phyloP scores from a whole-genome alignment of 2,797 vertebrate genomes.

The Muscicapa comitata region DNA sequence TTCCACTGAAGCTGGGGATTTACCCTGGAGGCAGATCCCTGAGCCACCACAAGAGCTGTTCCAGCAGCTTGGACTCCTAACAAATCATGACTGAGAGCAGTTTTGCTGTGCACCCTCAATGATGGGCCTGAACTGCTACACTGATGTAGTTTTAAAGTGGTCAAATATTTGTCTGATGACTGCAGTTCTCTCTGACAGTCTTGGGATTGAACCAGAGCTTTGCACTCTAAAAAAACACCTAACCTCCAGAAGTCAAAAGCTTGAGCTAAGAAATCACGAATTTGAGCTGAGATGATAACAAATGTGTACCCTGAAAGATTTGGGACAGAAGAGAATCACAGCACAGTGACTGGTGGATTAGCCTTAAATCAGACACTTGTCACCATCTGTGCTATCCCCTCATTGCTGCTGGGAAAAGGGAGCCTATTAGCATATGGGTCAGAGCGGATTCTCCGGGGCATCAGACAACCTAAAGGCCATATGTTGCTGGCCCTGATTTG shows the following conservation, averaged over 20 bases:
- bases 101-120: neutral
- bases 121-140: neutral
- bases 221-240: neutral
- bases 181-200: neutral
- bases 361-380: neutral
- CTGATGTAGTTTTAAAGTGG: neutral
- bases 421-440: neutral
- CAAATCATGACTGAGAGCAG: neutral
- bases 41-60: neutral
- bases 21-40: neutral
- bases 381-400: slow-evolving; percentile 15
- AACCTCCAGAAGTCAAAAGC: neutral
- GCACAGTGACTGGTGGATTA: neutral
- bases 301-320: neutral
- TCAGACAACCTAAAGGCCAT: neutral
- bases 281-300: neutral
- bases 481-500: neutral
- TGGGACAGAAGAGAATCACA: neutral
- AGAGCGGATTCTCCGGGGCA: slow-evolving; percentile 1
- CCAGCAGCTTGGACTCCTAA: neutral
- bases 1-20: neutral
- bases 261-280: neutral
- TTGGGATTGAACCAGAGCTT: neutral
- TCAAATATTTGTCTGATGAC: neutral
- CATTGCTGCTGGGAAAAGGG: neutral